phyloP scores from a whole-genome alignment of 1,140 invertebrate species.

The Pissodes strobi region DNA sequence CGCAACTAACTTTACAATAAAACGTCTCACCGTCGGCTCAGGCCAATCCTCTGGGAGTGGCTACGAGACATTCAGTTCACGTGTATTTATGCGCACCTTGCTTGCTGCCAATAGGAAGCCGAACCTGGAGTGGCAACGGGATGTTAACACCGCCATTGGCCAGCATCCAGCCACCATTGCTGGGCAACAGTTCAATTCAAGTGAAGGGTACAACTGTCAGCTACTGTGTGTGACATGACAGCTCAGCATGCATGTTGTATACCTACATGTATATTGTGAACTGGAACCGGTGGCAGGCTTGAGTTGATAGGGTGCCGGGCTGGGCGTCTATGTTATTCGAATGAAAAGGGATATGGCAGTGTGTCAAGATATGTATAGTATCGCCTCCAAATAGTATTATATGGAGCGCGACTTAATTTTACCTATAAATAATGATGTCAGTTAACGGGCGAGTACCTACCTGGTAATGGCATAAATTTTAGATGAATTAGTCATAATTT shows the following conservation, averaged over 20 bases:
- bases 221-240: conserved; percentile 55
- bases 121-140: conserved; percentile 36
- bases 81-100: conserved; percentile 42
- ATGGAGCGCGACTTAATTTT: no score
- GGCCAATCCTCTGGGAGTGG: conserved; percentile 34
- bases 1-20: conserved; percentile 22
- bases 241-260: conserved; percentile 45
- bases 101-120: conserved; percentile 41
- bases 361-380: neutral
- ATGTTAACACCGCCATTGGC: conserved; percentile 48
- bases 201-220: conserved; percentile 53
- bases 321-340: neutral
- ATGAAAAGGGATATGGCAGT: neutral
- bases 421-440: no score
- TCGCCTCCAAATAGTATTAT: no score
- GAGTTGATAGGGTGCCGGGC: conserved; percentile 11
- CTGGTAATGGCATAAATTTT: no score
- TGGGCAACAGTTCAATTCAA: conserved; percentile 51
- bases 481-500: no score
- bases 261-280: conserved; percentile 43
- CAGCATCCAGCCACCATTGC: conserved; percentile 54
- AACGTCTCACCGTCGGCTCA: conserved; percentile 1
- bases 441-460: no score
- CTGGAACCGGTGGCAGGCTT: conserved; percentile 33
- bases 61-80: conserved; percentile 16